Evolutionary conservation across 1,140 invertebrate genomes (phyloP).

Genomic region (Drosophila pseudoobscura): DNA sequence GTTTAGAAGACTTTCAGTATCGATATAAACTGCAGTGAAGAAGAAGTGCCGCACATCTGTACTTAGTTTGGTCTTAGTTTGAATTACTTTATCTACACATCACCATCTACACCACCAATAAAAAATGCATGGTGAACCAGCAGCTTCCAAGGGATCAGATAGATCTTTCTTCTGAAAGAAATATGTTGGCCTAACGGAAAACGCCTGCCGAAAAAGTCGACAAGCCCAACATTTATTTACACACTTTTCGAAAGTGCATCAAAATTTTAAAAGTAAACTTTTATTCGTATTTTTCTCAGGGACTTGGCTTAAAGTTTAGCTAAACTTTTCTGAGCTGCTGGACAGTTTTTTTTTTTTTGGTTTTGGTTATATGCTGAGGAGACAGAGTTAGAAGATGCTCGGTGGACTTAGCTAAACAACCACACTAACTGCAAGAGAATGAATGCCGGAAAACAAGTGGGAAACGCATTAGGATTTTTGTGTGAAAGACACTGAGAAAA

Average conservation of each 20-base stretch:
- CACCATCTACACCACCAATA: no score
- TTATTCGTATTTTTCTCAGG: constrained; percentile 30
- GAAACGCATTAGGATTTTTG: no score
- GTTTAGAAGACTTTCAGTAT: no score
- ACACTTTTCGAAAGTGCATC: constrained; percentile 46
- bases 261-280: constrained; percentile 57
- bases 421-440: constrained; percentile 20
- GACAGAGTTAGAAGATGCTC: constrained; percentile 58
- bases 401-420: constrained; percentile 43
- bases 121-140: no score
- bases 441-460: neutral
- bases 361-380: constrained; percentile 42
- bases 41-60: no score
- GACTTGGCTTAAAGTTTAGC: constrained; percentile 55
- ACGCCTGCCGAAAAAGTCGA: neutral
- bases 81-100: no score
- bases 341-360: constrained; percentile 37
- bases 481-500: constrained; percentile 26
- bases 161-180: neutral
- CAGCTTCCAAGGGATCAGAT: neutral
- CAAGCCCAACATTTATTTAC: constrained; percentile 36
- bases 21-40: no score
- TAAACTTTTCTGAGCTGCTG: constrained; percentile 55
- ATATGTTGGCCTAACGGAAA: constrained; percentile 3
- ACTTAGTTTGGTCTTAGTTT: no score